Base-by-base conservation (phyloP, 1,140 invertebrate genomes). In the Ptiloglossa arizonensis region DNA sequence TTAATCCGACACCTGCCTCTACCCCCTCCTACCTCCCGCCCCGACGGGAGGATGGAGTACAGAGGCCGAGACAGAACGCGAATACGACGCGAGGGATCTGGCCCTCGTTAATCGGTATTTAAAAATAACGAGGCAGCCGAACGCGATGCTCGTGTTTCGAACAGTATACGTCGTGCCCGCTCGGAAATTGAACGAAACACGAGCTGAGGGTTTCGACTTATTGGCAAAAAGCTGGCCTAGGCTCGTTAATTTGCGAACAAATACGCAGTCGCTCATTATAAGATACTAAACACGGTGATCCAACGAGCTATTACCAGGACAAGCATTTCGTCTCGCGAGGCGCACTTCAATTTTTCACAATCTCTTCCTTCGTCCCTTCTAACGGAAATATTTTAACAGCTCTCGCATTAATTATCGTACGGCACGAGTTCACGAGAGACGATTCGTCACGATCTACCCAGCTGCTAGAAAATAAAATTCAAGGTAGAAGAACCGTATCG, bases 81-180 rank as follows among this genome's bases (percentile, higher is more conserved):
- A 69, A 44, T 15, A 6, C 54, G 48, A 27, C 24, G 19, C 67
- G 2, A 0, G 11, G n/a, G 5, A 67, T n/a, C 44, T 50, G 38
- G 48, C n/a, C 50, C 70, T 83, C 48, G 81, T 76, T 83, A 76
- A 84, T 84, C 82, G 81, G 44, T 72, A 68, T 85, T 85, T 76
- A 80, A 72, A 85, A 85, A 85, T 85, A 85, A 85, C 71, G 77
- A 83, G 82, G 29, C 29, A 67, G 59, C 52, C 22, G 77, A 75
- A 74, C 32, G 11, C 19, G 60, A 29, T 22, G 56, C 78, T 84
- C 81, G 22, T 68, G 27, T 84, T 83, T 79, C 81, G 62, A 48
- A 70, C 35, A 15, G 57, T 29, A 66, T 62, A 19, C 52, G 50
- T 66, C 48, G n/a, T 13, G 54, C 54, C 24, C 38, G 41, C 27